A percentile compares a stretch with the other conserved stretches of the same genome.
These are phyloP conservation scores for Gortyna flavago DNA, from an alignment of 2,888 invertebrate genomes.

Conservation along the genomic window DNA sequence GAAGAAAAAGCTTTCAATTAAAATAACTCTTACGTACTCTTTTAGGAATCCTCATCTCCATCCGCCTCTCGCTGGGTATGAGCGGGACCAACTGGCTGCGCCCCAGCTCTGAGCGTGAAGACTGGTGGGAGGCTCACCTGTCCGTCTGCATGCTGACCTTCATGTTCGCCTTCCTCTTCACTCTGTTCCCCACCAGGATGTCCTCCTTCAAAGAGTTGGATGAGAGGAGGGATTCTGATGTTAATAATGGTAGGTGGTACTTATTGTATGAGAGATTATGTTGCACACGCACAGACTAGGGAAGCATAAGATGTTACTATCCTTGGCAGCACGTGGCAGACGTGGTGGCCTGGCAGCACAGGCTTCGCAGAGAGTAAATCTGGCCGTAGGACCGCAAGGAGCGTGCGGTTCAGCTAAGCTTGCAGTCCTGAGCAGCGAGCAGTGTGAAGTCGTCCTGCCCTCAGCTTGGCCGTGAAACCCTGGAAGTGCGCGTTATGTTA, in stretches of 20 bases:
- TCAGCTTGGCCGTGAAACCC: neutral
- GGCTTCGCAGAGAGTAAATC: neutral
- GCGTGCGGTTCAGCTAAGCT: neutral
- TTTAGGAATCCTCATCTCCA: conserved; percentile 85
- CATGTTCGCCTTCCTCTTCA: conserved; percentile 83
- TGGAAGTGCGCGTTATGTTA: neutral
- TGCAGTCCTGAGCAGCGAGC: neutral
- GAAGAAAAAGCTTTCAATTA: neutral
- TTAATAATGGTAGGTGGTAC: conserved; percentile 61
- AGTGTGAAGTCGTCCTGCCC: neutral
- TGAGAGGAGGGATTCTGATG: conserved; percentile 55
- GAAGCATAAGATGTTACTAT: neutral
- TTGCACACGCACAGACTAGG: neutral
- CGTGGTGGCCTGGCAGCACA: neutral
- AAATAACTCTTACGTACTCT: neutral
- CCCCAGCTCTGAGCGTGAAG: conserved; percentile 72
- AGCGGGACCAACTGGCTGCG: conserved; percentile 80
- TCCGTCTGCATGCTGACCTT: conserved; percentile 81
- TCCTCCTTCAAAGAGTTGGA: conserved; percentile 68
- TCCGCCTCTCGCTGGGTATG: conserved; percentile 83
- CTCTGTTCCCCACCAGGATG: conserved; percentile 81
- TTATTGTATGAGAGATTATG: neutral
- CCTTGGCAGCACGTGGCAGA: neutral
- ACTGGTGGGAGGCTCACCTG: conserved; percentile 85
- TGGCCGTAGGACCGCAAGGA: neutral